Evolutionary conservation across 2,113 vertebrate genomes (phyloP), one percentile per base, ranked within the genome.

Genomic region (Seriola rivoliana): DNA sequence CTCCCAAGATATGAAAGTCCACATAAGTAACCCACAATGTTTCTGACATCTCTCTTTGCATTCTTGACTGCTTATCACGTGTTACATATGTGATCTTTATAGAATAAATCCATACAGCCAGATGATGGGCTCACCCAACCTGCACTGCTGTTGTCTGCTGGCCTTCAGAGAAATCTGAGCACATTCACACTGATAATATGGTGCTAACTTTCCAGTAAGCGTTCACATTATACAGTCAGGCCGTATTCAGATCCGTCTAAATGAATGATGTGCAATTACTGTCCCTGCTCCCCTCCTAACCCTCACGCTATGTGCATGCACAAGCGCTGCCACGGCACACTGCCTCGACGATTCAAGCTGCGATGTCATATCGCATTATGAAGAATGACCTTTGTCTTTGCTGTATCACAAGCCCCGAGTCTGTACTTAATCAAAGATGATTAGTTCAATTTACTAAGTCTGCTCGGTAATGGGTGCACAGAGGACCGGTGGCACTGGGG

Each of bases 361-460:
- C 70, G 50, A 80, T 86, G 93, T 92, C 91, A 92, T 78, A 83
- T 90, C 71, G 66, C 85, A 91, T 95, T 93, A 91, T 78, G 85
- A 84, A 83, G 68, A 92, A 92, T 94, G 95, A 94, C 94, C 92
- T 93, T 95, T 91, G 88, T 90, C 86, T 85, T 73, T 68, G 82
- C 91, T 91, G 78, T 81, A 88, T 86, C 84, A 85, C 81, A 54
- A 89, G 91, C 91, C 87, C 66, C 62, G 63, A 87, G 92, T 91
- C 81, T 73, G 81, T 75, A 86, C 81, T 92, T 94, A 94, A 95
- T 94, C 93, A 95, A 93, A 94, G 91, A 88, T 86, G 92, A 94
- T 95, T 91, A 93, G 87, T 87, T 93, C 87, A 93, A 94, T 94
- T 93, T 93, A 82, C 90, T 75, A 79, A 80, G 78, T 90, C 88